These are phyloP conservation scores for Sphaeramia orbicularis DNA, from an alignment of 2,797 vertebrate species.

Conservation along the genomic window DNA sequence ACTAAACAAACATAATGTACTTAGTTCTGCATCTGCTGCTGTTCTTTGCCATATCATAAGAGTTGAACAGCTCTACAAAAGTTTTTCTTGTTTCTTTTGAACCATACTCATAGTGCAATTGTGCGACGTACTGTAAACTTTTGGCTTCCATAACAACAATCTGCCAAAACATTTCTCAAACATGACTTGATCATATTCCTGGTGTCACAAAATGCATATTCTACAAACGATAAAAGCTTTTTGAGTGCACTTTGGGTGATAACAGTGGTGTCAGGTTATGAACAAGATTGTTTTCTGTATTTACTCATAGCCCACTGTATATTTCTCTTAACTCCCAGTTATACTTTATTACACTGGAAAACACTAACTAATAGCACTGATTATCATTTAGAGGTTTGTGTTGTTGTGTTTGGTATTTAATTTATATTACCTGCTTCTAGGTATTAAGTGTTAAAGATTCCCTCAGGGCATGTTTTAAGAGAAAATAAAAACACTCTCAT, in stretches of 20 bases:
- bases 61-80: background rate
- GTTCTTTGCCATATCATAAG: background rate
- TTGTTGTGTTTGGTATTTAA: background rate
- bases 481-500: no score
- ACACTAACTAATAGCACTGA: background rate
- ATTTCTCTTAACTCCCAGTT: background rate
- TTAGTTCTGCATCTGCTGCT: background rate
- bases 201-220: background rate
- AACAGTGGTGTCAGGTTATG: background rate
- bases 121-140: no score
- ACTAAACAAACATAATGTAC: conserved; percentile 12
- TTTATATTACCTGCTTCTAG: no score
- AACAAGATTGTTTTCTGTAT: background rate
- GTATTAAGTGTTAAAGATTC: no score
- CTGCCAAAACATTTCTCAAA: background rate
- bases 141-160: background rate
- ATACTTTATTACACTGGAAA: background rate
- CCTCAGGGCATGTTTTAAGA: no score
- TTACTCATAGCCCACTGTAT: background rate
- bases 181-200: background rate
- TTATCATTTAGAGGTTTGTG: conserved; percentile 1
- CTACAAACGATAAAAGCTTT: background rate
- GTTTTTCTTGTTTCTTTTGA: no score
- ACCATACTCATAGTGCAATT: no score
- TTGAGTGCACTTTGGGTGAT: background rate